A percentile compares a stretch with the other conserved stretches of the same genome.
phyloP scores from a whole-genome alignment of 2,888 invertebrate genomes.

The Allygus modestus region DNA sequence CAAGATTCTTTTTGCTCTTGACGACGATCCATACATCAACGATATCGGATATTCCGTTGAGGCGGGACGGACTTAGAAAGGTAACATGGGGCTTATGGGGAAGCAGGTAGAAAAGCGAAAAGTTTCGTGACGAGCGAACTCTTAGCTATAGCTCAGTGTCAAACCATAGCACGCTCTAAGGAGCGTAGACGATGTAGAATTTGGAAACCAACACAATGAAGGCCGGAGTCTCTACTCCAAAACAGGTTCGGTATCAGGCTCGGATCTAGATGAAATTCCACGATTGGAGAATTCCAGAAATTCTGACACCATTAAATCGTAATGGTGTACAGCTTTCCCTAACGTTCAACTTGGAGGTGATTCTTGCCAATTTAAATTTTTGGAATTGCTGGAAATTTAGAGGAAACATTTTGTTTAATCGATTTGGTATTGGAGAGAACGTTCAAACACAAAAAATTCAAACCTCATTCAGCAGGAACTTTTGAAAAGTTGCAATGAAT shows the following conservation, averaged over 20 bases:
- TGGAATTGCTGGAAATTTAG: not conserved
- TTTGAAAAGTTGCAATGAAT: no score
- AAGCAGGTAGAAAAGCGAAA: no score
- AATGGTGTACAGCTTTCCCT: constrained; percentile 39
- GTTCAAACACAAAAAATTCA: no score
- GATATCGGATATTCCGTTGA: no score
- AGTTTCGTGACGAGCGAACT: no score
- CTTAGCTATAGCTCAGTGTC: no score
- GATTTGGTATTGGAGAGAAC: not conserved
- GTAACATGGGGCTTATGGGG: no score
- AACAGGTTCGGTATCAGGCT: not conserved
- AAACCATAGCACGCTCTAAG: no score
- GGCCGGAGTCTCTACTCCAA: not conserved
- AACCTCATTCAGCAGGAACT: no score
- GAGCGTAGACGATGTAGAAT: not conserved
- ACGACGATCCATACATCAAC: no score
- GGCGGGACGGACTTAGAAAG: no score
- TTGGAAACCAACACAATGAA: constrained; percentile 14
- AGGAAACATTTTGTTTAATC: not conserved
- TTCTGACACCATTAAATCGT: constrained; percentile 27
- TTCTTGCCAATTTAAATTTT: not conserved
- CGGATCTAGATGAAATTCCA: constrained; percentile 36
- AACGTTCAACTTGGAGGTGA: not conserved
- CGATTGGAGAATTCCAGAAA: constrained; percentile 24
- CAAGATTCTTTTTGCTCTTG: no score